Base-by-base conservation (phyloP, 2,113 vertebrate species). In the Leiothrix lutea region DNA sequence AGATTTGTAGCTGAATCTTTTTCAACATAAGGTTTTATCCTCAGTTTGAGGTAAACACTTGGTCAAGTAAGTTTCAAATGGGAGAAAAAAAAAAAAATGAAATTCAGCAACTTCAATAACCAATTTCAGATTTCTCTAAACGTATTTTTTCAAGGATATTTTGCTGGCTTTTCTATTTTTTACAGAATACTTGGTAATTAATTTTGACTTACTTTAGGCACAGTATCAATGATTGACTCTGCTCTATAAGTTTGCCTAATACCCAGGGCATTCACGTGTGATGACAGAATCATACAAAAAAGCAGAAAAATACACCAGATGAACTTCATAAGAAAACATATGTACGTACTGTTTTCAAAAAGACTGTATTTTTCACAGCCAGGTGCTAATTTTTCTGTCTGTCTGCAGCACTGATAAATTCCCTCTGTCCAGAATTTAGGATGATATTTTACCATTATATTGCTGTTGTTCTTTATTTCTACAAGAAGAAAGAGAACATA, bases 361-460 rank as follows among this genome's bases (percentile, higher is more conserved):
- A 99, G 97, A 92, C 98, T 99, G 8, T 99, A 99, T 94, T 99
- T 99, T 95, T 99, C 99, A 94, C 99, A 99, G 61, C 99, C 99
- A 8, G 97, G 98, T 3, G 99, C 99, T 95, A 98, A 97, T 93
- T 99, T 99, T 83, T 99, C 99, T 61, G 96, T 98, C 97, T 99
- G 99, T 56, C 99, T 97, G 60, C 99, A 99, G 96, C 99, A 99
- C 45, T 99, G 98, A 97, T 99, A 99, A 92, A 96, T 95, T 67
- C 99, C 99, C 11, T 99, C 99, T 92, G 98, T 97, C 99, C 99
- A 99, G 97, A 99, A 98, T 95, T 99, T 99, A 67, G 99, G 99
- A 92, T 99, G 99, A 69, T 99, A 99, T 97, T 99, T 99, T 28
- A 98, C 84, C 96, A 98, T 94, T 78, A 99, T 98, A 60, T 97